Evolutionary conservation across 1,140 invertebrate species (phyloP).

Genomic region (Tetramorium parvispinum): DNA sequence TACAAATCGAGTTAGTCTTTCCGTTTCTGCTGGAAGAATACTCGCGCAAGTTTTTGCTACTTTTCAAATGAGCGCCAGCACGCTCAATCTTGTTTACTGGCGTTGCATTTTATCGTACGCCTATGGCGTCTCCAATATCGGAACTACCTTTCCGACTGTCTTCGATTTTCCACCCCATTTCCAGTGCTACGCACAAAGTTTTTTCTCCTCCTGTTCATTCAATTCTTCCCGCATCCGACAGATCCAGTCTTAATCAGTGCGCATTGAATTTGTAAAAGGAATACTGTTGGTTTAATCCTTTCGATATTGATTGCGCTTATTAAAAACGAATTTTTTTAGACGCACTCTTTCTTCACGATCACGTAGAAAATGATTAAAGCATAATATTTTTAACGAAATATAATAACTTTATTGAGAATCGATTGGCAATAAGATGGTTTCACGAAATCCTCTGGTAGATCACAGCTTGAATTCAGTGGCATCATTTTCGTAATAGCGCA

Average conservation of each 20-base stretch:
- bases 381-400: neutral
- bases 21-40: constrained; percentile 2
- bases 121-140: constrained; percentile 52
- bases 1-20: constrained; percentile 40
- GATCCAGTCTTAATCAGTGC: constrained; percentile 21
- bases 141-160: constrained; percentile 52
- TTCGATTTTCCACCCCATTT: constrained; percentile 65
- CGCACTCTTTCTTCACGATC: too few relatives aligned
- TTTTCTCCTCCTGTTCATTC: neutral
- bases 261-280: constrained; percentile 1
- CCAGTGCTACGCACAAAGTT: constrained; percentile 29
- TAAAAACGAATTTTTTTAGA: neutral
- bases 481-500: constrained; percentile 60
- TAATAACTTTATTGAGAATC: neutral
- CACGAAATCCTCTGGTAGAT: constrained; percentile 29
- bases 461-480: constrained; percentile 50
- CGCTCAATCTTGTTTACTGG: constrained; percentile 54
- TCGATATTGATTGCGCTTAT: neutral
- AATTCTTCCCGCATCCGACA: neutral
- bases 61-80: constrained; percentile 19
- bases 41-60: constrained; percentile 31
- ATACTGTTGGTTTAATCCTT: neutral
- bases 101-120: constrained; percentile 29
- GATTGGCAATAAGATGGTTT: neutral
- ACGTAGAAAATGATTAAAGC: neutral